Evolutionary conservation across 92 coral and sea anemone species (phyloP).

Genomic region (Pocillopora grandis): DNA sequence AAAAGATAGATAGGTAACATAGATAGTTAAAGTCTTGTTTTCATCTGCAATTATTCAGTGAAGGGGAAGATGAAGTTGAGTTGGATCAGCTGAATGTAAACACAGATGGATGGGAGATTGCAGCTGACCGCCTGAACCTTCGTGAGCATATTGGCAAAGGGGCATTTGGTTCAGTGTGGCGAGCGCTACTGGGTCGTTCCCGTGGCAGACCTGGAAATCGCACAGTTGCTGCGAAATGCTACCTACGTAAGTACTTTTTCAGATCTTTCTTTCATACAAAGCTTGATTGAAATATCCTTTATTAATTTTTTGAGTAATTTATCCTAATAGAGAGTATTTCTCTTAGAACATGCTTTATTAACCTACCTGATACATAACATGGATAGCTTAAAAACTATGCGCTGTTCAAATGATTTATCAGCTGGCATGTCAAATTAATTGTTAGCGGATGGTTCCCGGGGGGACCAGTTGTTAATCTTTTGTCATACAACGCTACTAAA

Average conservation of each 20-base stretch:
- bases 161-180: constrained; percentile 3
- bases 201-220: not conserved
- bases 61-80: not conserved
- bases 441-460: too few relatives aligned
- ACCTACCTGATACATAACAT: too few relatives aligned
- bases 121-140: not conserved
- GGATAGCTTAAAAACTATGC: too few relatives aligned
- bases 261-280: not conserved
- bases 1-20: too few relatives aligned
- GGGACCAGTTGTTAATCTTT: too few relatives aligned
- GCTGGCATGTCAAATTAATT: too few relatives aligned
- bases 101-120: not conserved
- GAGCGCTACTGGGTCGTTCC: not conserved
- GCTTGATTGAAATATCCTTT: too few relatives aligned
- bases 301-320: too few relatives aligned
- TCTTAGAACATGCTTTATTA: too few relatives aligned
- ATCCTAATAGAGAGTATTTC: too few relatives aligned
- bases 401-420: too few relatives aligned
- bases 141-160: constrained; percentile 7
- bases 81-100: not conserved
- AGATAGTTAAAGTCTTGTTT: not conserved
- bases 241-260: not conserved
- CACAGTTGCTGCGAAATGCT: not conserved
- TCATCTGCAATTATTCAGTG: not conserved
- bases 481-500: too few relatives aligned